Conservation (phyloP, 2,113 vertebrate genomes). For the Chlorocebus sabaeus region DNA sequence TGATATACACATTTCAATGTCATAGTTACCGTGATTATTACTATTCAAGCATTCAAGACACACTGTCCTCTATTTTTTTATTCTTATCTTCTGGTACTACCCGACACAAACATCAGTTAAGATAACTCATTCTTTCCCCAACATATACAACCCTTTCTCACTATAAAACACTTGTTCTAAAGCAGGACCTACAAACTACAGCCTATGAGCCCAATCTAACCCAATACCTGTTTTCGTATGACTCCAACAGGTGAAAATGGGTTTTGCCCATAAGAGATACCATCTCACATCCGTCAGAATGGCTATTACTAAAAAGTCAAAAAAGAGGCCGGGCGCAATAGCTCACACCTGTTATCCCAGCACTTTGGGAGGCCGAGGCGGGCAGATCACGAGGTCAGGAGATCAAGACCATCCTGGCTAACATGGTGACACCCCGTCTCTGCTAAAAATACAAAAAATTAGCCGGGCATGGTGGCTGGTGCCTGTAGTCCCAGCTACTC, state of each 20-base stretch:
- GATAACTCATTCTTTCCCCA: neutral
- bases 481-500: no score
- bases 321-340: accelerated
- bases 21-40: neutral
- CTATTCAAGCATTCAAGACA: neutral
- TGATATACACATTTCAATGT: neutral
- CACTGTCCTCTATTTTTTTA: neutral
- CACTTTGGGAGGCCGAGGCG: no score
- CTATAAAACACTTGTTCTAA: neutral
- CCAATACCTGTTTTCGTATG: neutral
- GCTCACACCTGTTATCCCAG: no score
- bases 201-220: neutral
- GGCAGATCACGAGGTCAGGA: no score
- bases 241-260: neutral
- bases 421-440: no score
- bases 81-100: neutral
- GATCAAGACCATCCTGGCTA: no score
- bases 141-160: neutral
- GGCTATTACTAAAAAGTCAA: no score
- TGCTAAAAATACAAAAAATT: no score
- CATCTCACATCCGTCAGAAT: no score
- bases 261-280: no score
- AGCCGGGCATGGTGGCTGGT: accelerated
- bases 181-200: neutral
- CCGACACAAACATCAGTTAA: neutral